Base-by-base conservation (phyloP, 2,888 invertebrate species). In the Oscheius sp. region DNA sequence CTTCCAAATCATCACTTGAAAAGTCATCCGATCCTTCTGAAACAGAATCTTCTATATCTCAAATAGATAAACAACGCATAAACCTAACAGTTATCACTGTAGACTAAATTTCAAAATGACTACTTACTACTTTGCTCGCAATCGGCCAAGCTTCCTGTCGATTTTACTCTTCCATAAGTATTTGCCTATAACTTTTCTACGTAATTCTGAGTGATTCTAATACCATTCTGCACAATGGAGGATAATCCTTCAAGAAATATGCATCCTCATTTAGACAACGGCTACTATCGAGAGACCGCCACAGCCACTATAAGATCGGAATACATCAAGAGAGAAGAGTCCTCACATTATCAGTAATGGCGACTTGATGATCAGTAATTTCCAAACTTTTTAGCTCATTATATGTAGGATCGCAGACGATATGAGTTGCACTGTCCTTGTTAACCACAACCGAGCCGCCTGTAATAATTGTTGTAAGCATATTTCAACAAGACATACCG, bases 281-380 rank as follows among this genome's bases (percentile, higher is more conserved):
- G n/a, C 41, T 61, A 25, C 52, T 18, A 25, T 64, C 35, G n/a
- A 76, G 53, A 21, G 76, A 76, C 46, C 58, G 58, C 76, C 76
- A 76, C 13, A 76, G 46, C 76, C 76, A 76, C 76, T 76, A 59
- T 64, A 70, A 12, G 6, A 56, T 55, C 5, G 35, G 5, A 35
- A 12, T 29, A 23, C 9, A 23, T 27, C 12, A 61, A 5, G 18
- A 61, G 16, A 63, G 45, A 63, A 63, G 13, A 43, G 7, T n/a
- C 2, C 66, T 27, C 2, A 66, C 66, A 27, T 49, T 7, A 7
- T 66, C 66, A 12, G 66, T 66, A n/a, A 66, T 29, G 0, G 66
- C 66, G 29, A 49, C 27, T 27, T 49, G 52, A 18, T 66, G 2
- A 5, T 66, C 66, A 9, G 21, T 7, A 18, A 66, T 49, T 18